Evolutionary conservation across 2,797 vertebrate genomes (phyloP).

Genomic region (Phrynocephalus guinanensis): DNA sequence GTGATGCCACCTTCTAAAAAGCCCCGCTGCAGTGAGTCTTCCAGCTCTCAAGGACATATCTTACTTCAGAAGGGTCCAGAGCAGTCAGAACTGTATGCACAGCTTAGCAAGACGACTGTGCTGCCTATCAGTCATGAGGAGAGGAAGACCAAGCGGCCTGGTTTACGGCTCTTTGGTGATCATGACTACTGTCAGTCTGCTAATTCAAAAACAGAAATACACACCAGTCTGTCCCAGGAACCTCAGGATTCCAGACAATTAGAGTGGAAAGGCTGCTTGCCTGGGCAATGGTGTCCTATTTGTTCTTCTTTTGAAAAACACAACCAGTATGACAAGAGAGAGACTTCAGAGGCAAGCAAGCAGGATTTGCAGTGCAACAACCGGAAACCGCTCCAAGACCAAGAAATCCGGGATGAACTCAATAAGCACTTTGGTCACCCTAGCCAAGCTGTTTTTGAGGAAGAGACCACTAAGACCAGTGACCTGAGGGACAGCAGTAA

Average conservation of each 20-base stretch:
- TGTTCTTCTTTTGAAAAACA: slow-evolving; percentile 79
- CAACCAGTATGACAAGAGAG: slow-evolving; percentile 80
- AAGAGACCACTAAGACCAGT: slow-evolving; percentile 81
- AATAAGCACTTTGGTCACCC: slow-evolving; percentile 99
- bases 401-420: slow-evolving; percentile 97
- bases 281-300: slow-evolving; percentile 84
- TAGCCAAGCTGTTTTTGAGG: slow-evolving; percentile 88
- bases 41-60: slow-evolving; percentile 85
- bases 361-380: slow-evolving; percentile 79
- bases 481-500: slow-evolving; percentile 81
- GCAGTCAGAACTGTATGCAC: slow-evolving; percentile 94
- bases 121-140: slow-evolving; percentile 87
- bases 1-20: slow-evolving; percentile 90
- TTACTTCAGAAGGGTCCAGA: slow-evolving; percentile 89
- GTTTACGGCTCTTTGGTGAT: slow-evolving; percentile 91
- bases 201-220: slow-evolving; percentile 87
- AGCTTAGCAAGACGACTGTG: slow-evolving; percentile 90
- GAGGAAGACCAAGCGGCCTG: slow-evolving; percentile 87
- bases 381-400: slow-evolving; percentile 93
- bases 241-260: slow-evolving; percentile 86
- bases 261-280: slow-evolving; percentile 90
- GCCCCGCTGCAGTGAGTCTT: slow-evolving; percentile 89
- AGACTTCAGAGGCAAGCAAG: slow-evolving; percentile 78
- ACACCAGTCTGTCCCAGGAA: slow-evolving; percentile 81
- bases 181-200: slow-evolving; percentile 98